These are phyloP conservation scores for Pantherophis alleghaniensis DNA, from an alignment of 2,797 vertebrate genomes.

Conservation along the genomic window DNA sequence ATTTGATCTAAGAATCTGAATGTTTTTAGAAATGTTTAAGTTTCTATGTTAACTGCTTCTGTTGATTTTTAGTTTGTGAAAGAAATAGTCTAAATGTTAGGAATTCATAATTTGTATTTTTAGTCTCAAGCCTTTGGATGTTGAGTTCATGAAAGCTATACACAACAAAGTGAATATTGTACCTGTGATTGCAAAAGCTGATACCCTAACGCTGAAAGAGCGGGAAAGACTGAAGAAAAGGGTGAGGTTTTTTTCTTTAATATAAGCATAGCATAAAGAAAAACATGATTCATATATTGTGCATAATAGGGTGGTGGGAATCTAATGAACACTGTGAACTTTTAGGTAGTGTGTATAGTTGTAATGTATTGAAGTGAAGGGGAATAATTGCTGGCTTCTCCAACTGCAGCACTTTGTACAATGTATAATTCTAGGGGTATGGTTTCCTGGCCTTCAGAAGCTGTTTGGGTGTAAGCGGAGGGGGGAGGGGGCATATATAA, in stretches of 20 bases:
- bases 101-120: conserved; percentile 14
- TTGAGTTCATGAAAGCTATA: conserved; percentile 98
- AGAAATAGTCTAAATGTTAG: not conserved
- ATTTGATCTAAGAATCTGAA: not conserved
- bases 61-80: conserved; percentile 12
- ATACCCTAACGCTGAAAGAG: conserved; percentile 93
- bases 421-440: not conserved
- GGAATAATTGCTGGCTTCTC: not conserved
- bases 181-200: conserved; percentile 96
- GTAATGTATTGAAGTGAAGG: not conserved
- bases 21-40: not conserved
- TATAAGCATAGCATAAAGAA: not conserved
- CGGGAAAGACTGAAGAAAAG: conserved; percentile 93
- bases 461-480: not conserved
- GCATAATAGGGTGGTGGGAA: not conserved
- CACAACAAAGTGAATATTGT: conserved; percentile 99
- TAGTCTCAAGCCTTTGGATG: conserved; percentile 94
- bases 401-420: not conserved
- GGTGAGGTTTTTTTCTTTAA: conserved; percentile 72
- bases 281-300: not conserved
- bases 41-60: not conserved
- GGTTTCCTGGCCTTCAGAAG: not conserved
- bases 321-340: not conserved
- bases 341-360: not conserved
- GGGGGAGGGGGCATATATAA: no score